Base-by-base conservation (phyloP, 2,797 vertebrate genomes). In the Tiaroga cobitis region DNA sequence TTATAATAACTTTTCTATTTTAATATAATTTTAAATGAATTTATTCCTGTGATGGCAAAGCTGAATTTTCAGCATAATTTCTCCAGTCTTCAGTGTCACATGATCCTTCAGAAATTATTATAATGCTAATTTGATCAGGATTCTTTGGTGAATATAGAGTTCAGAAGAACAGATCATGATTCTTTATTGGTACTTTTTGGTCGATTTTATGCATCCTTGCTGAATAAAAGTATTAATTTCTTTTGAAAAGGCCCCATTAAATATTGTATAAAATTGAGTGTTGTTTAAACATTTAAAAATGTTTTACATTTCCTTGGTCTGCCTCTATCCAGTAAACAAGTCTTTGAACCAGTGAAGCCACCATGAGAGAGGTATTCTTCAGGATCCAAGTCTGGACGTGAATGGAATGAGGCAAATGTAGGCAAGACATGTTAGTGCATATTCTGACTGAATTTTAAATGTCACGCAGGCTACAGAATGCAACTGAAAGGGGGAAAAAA, bases 331-430 rank as follows among this genome's bases (percentile, higher is more conserved):
- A 29, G 26, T 63, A 63, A 59, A 59, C 18, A 21, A 37, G 32
- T 56, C 8, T 19, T 59, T n/a, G 16, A 63, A 41, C 37, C 37
- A 5, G 41, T 41, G 5, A 78, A 41, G 56, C n/a, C n/a, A 29
- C n/a, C 49, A 61, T 2, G 18, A 32, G 6, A 77, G 1, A 56
- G 8, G 74, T 24, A 24, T 34, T 54, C 29, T 24, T 18, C 41
- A 65, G 21, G 19, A 59, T 56, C 18, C 37, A 70, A 46, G 9
- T 79, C 83, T 72, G 67, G 29, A 79, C 75, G 10, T 84, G 83
- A 63, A 61, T 72, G 67, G 54, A 84, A 84, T 63, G 83, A 84
- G 13, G 24, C 8, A n/a, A 26, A 79, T 70, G 49, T 15, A 39
- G 29, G 13, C 34, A 61, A 79, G 51, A 61, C 75, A 79, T 79